phyloP scores from a whole-genome alignment of 2,888 invertebrate genomes.

The Alitta virens region DNA sequence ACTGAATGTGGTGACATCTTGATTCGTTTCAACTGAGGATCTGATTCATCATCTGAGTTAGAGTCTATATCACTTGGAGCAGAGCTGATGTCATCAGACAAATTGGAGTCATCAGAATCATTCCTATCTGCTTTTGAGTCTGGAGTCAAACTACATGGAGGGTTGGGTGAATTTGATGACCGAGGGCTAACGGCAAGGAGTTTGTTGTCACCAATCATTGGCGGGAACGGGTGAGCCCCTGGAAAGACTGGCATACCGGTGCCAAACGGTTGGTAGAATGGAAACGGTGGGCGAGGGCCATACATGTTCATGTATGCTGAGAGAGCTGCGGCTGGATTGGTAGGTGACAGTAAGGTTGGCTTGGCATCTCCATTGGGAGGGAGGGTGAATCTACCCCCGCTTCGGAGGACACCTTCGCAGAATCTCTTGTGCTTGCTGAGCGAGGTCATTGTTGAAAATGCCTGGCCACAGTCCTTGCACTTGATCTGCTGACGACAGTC shows the following conservation, averaged over 20 bases:
- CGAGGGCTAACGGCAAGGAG: too few relatives aligned
- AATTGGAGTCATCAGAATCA: constrained; percentile 19
- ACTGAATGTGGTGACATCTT: background rate
- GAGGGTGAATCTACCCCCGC: constrained; percentile 40
- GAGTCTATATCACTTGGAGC: constrained; percentile 37
- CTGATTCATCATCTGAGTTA: constrained; percentile 39
- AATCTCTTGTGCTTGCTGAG: constrained; percentile 93
- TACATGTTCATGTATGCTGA: constrained; percentile 41
- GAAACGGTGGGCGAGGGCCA: constrained; percentile 37
- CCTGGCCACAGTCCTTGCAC: constrained; percentile 90
- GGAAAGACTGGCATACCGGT: constrained; percentile 24
- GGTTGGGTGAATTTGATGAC: background rate
- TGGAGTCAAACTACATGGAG: background rate
- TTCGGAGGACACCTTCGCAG: constrained; percentile 72
- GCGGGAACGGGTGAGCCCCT: constrained; percentile 22
- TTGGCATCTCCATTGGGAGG: constrained; percentile 1
- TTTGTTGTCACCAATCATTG: constrained; percentile 2
- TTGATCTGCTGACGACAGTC: constrained; percentile 89
- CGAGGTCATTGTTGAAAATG: constrained; percentile 87
- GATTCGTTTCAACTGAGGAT: background rate
- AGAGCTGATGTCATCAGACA: constrained; percentile 17
- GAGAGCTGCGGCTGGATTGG: constrained; percentile 16
- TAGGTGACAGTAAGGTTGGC: background rate
- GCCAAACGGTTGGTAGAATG: constrained; percentile 42
- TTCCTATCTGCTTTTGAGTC: constrained; percentile 6